Conservation (phyloP, 2,113 vertebrate species). For the Trichechus manatus region DNA sequence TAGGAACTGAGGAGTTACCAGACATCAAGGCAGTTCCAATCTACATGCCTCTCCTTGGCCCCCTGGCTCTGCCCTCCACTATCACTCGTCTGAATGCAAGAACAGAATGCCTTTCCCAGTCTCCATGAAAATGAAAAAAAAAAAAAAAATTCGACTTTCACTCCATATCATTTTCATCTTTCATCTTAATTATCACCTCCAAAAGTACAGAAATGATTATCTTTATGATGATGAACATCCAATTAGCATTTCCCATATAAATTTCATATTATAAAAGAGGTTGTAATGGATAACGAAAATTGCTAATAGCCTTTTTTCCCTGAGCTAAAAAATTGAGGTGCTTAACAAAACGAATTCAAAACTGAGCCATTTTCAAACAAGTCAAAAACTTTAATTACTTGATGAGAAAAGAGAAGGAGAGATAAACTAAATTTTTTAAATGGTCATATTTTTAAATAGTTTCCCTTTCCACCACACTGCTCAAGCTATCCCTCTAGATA, state of each 20-base stretch:
- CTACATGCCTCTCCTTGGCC: not conserved
- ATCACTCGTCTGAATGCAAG: constrained; percentile 68
- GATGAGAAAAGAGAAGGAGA: constrained; percentile 74
- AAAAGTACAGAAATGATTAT: constrained; percentile 90
- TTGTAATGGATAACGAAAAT: constrained; percentile 88
- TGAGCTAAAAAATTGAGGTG: constrained; percentile 88
- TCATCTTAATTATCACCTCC: constrained; percentile 89
- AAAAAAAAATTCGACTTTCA: constrained; percentile 79
- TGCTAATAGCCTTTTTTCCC: constrained; percentile 87
- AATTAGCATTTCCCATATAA: constrained; percentile 91
- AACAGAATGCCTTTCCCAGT: constrained; percentile 81
- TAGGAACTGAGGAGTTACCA: constrained; percentile 50
- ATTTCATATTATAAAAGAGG: constrained; percentile 88
- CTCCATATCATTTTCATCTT: constrained; percentile 88
- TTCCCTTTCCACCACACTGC: constrained; percentile 82
- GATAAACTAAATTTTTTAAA: constrained; percentile 83
- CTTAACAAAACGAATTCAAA: constrained; percentile 90
- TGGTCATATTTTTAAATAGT: constrained; percentile 83
- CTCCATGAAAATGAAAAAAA: constrained; percentile 84
- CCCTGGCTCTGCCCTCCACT: not conserved
- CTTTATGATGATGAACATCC: constrained; percentile 89
- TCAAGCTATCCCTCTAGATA: constrained; percentile 76
- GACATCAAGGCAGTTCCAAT: constrained; percentile 62
- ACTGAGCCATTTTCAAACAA: constrained; percentile 88
- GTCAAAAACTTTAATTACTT: constrained; percentile 90